These are phyloP conservation scores for Galerucella nymphaeae DNA, from an alignment of 2,888 invertebrate genomes.

Conservation along the genomic window DNA sequence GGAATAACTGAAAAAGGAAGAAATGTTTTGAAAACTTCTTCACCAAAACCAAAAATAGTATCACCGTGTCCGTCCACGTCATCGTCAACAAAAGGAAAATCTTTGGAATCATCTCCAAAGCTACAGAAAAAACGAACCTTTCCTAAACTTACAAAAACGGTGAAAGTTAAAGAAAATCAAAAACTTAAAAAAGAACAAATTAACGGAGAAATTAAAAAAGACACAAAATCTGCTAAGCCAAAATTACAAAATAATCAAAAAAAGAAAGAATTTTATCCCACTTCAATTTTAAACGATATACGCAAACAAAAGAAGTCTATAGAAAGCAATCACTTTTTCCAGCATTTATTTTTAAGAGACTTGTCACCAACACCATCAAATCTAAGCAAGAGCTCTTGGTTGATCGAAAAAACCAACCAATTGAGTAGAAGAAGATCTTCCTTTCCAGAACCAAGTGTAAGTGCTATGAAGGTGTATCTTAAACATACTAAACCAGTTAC, in stretches of 20 bases:
- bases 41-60: slow-evolving; percentile 44
- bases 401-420: slow-evolving; percentile 76
- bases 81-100: slow-evolving; percentile 53
- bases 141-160: slow-evolving; percentile 25
- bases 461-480: slow-evolving; percentile 73
- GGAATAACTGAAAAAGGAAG: slow-evolving; percentile 61
- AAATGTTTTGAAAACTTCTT: slow-evolving; percentile 51
- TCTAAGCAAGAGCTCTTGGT: slow-evolving; percentile 67
- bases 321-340: slow-evolving; percentile 76
- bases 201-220: slow-evolving; percentile 58
- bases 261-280: slow-evolving; percentile 39
- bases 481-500: slow-evolving; percentile 77
- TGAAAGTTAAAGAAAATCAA: slow-evolving; percentile 48
- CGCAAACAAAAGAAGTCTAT: slow-evolving; percentile 71
- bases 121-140: slow-evolving; percentile 41
- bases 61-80: slow-evolving; percentile 52
- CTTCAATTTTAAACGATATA: slow-evolving; percentile 64
- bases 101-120: slow-evolving; percentile 56
- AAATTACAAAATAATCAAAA: slow-evolving; percentile 26
- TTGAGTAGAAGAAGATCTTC: slow-evolving; percentile 67
- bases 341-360: slow-evolving; percentile 75
- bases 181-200: slow-evolving; percentile 61
- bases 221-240: slow-evolving; percentile 46
- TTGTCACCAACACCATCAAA: slow-evolving; percentile 61
- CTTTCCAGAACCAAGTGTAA: slow-evolving; percentile 68